Base-by-base conservation (phyloP, 2,888 invertebrate genomes). In the Dolomedes plantarius region DNA sequence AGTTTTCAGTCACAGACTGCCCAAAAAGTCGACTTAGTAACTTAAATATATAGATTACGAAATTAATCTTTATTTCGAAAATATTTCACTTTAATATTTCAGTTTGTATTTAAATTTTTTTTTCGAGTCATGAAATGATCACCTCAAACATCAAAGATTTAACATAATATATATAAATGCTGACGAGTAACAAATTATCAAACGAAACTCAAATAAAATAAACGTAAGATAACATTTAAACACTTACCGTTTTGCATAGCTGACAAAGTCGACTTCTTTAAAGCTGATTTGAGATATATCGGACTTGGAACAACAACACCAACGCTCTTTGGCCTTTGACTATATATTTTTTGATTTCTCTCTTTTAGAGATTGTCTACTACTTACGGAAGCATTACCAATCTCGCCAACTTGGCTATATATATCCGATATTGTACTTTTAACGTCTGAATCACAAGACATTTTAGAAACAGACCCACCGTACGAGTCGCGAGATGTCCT, bases 281-380 rank as follows among this genome's bases (percentile, higher is more conserved):
- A 56, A 23, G 86, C 86, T 13, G 86, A 80, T 23, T 86, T 86
- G 11, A 86, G 76, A 36, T 86, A 86, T 11, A 78, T 86, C 16
- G 78, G 73, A 32, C 31, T 77, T 16, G 86, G 75, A 2, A 69
- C 27, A 27, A 86, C 86, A 46, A 79, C 72, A 11, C 79, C 79
- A 11, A 79, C 41, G 71, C 74, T 86, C 65, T 73, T 86, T 69
- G 86, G 86, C 75, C 86, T 79, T 86, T 74, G 74, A 23, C n/a
- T 78, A 28, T 68, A 64, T 16, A 41, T 27, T 36, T 36, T 75
- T 62, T 56, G 68, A 23, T 62, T 41, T 9, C 31, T 83, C 41
- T 85, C 85, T 19, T 79, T 31, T 19, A 68, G 29, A 0, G 77
- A 62, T 7, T 50, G 46, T 23, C 68, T 77, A 27, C 64, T 76